Conservation (phyloP, 2,888 invertebrate species). For the Ceraclea dissimilis region DNA sequence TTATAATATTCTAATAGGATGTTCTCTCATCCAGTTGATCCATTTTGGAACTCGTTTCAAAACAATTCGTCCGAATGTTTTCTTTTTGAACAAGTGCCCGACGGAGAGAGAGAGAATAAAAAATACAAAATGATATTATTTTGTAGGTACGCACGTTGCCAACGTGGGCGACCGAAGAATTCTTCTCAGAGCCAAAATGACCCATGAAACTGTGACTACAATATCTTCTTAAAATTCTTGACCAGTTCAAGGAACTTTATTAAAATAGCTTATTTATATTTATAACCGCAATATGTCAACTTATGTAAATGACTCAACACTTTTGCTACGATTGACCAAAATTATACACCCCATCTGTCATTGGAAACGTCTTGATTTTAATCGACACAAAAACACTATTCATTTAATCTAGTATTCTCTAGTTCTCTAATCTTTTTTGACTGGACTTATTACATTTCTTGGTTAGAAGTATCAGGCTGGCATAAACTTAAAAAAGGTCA, state of each 20-base stretch:
- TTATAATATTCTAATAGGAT: slow-evolving; percentile 13
- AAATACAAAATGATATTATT: too few species aligned
- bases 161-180: slow-evolving; percentile 20
- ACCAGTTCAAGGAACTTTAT: neutral
- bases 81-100: slow-evolving; percentile 13
- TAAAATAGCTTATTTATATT: neutral
- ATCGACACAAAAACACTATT: too few species aligned
- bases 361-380: too few species aligned
- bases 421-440: too few species aligned
- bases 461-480: too few species aligned
- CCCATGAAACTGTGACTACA: too few species aligned
- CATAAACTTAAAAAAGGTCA: too few species aligned
- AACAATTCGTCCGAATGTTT: slow-evolving; percentile 13
- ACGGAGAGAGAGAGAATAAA: slow-evolving; percentile 7
- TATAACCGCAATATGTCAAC: neutral
- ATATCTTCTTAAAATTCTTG: too few species aligned
- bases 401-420: too few species aligned
- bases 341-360: too few species aligned
- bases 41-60: slow-evolving; percentile 8
- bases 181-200: slow-evolving; percentile 15
- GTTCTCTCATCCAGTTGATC: slow-evolving; percentile 8
- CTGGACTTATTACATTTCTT: too few species aligned
- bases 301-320: neutral
- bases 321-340: neutral
- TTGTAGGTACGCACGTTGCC: too few species aligned